Percentiles rank a stretch among this genome's conserved stretches.
Evolutionary conservation across 2,113 vertebrate genomes (phyloP).

Genomic region (Muscicapa adusta): DNA sequence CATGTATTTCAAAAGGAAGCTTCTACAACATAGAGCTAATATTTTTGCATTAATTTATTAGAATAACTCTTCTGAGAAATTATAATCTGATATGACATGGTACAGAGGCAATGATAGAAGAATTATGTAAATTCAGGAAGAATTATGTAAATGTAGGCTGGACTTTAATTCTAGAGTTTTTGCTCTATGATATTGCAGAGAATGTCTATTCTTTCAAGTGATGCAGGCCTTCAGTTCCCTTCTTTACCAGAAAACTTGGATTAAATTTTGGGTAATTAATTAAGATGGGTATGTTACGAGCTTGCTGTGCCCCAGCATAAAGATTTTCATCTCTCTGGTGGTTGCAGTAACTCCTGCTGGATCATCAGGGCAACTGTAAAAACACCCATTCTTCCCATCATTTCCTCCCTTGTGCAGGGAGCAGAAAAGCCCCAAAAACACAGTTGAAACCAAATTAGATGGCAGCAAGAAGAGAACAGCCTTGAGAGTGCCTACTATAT

Average conservation of each 20-base stretch:
- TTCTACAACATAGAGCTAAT: neutral
- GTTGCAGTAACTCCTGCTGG: neutral
- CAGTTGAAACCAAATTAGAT: neutral
- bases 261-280: slow-evolving; percentile 15
- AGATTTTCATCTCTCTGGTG: neutral
- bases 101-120: neutral
- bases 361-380: neutral
- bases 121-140: neutral
- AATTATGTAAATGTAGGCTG: neutral
- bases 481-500: neutral
- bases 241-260: neutral
- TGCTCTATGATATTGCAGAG: neutral
- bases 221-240: neutral
- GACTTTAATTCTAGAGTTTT: neutral
- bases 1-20: neutral
- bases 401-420: neutral
- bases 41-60: neutral
- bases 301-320: neutral
- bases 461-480: neutral
- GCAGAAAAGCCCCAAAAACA: neutral
- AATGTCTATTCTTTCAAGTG: neutral
- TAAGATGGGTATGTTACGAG: neutral
- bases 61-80: neutral
- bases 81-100: neutral
- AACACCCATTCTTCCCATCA: neutral